phyloP scores from a whole-genome alignment of 2,113 vertebrate genomes.

The Podarcis cretensis region DNA sequence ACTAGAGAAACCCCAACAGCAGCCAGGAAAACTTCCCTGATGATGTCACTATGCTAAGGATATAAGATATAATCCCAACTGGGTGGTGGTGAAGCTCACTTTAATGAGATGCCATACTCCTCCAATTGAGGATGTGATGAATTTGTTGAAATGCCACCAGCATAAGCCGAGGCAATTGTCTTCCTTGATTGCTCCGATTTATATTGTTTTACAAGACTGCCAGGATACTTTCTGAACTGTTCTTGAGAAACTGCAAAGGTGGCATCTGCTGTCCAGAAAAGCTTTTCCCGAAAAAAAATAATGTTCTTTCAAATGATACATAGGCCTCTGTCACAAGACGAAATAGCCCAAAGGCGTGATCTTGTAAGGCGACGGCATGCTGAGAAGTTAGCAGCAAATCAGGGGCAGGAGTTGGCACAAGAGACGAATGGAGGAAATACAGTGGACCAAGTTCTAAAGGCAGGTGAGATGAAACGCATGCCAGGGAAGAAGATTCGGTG shows the following conservation, averaged over 20 bases:
- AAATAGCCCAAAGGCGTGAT: constrained; percentile 86
- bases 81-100: too few relatives aligned
- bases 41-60: not conserved
- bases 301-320: constrained; percentile 1
- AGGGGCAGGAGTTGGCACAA: constrained; percentile 60
- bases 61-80: not conserved
- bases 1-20: not conserved
- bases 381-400: constrained; percentile 79
- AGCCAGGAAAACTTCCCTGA: not conserved
- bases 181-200: not conserved
- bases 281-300: not conserved
- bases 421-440: constrained; percentile 37
- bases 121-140: not conserved
- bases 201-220: not conserved
- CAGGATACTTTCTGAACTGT: not conserved
- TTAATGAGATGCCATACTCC: not conserved
- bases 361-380: constrained; percentile 84
- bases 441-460: constrained; percentile 33
- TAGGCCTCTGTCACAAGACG: constrained; percentile 91
- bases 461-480: constrained; percentile 68
- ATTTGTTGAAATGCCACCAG: not conserved
- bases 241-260: not conserved
- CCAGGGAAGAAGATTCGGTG: not conserved
- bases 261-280: not conserved
- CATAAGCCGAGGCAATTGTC: not conserved